Conservation (phyloP, 2,113 vertebrate genomes). For the Sterna hirundo region DNA sequence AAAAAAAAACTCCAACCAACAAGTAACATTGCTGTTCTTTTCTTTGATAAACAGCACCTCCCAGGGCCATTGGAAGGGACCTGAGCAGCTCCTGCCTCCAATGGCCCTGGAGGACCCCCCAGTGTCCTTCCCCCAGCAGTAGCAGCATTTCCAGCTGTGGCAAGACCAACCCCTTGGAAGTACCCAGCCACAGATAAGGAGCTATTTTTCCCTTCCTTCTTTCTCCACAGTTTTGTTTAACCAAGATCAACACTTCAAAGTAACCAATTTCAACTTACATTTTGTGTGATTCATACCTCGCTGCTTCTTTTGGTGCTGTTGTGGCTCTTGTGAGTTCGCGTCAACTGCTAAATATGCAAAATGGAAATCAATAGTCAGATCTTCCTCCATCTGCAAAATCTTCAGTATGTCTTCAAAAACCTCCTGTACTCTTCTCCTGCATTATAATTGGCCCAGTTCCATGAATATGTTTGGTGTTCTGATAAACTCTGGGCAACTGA, state of each 20-base stretch:
- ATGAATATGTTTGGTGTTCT: not conserved
- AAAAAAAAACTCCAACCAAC: not conserved
- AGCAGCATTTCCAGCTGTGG: not conserved
- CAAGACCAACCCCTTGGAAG: not conserved
- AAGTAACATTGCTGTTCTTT: not conserved
- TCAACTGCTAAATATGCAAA: not conserved
- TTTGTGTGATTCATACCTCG: not conserved
- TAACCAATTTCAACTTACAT: not conserved
- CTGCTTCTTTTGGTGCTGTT: not conserved
- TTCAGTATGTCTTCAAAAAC: not conserved
- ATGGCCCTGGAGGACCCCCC: not conserved
- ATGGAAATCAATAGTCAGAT: not conserved
- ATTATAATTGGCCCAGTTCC: not conserved
- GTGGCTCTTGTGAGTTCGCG: not conserved
- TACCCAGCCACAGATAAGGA: not conserved
- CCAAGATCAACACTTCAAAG: not conserved
- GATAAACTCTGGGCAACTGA: not conserved
- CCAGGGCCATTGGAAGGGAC: accelerated
- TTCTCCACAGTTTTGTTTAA: not conserved
- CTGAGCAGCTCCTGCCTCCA: not conserved
- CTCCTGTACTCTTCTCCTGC: not conserved
- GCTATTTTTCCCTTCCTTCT: not conserved
- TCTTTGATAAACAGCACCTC: not conserved
- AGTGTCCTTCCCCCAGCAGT: not conserved
- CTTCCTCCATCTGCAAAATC: not conserved